Evolutionary conservation across 2,888 invertebrate species (phyloP), one percentile per base, ranked within the genome.

Genomic region (Cephus spinipes): DNA sequence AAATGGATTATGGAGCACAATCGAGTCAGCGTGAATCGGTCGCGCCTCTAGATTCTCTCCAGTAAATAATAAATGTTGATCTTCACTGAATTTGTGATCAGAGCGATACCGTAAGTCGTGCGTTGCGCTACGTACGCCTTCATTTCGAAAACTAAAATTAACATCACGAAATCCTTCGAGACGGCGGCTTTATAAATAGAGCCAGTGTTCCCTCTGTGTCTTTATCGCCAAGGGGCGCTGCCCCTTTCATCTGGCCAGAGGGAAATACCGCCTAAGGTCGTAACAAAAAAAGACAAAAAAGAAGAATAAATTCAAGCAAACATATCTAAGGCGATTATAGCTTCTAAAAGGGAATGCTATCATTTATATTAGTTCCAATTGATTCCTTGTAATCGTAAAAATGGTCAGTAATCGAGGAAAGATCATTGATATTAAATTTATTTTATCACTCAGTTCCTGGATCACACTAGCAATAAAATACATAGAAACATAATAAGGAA

Each of bases 141-240:
- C 83, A 79, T 84, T 81, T 81, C 81, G 80, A 81, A 86, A 84
- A 88, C 90, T 90, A 90, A 90, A 90, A 88, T 89, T 90, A 90
- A 86, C 88, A 83, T 82, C 84, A 83, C 80, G 80, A 87, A 88
- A 89, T 89, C 85, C 83, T 84, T 85, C 82, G 85, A 86, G 84
- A 86, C 84, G 79, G 79, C 76, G 79, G 79, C 81, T 83, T 87
- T 90, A 90, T 90, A 90, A 89, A 90, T 90, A 90, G 90, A 85
- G 81, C 75, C 75, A 80, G 76, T 81, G 77, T 35, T 79, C 80
- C 79, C 81, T 81, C 76, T 71, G n/a, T 12, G 34, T 73, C 77
- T 55, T 68, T 36, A 73, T 73, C 73, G 73, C 31, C 77, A 32
- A 31, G n/a, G 77, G 71, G 40, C 73, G 77, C 77, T 77, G 77